These are phyloP conservation scores for Rotaria macrura DNA, from an alignment of 2,888 invertebrate genomes.

Conservation along the genomic window DNA sequence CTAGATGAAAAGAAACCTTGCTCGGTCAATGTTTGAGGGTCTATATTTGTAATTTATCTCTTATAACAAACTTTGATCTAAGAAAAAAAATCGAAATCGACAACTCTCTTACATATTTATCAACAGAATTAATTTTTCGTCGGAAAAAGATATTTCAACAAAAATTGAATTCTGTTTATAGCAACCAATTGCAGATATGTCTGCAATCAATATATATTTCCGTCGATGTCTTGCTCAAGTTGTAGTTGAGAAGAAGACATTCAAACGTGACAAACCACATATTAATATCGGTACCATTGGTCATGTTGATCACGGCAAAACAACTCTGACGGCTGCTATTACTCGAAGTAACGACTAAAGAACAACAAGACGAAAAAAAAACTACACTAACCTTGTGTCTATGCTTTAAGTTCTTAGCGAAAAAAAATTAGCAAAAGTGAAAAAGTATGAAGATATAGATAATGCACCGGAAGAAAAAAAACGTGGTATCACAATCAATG, in stretches of 20 bases:
- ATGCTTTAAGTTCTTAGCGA: slow-evolving; percentile 58
- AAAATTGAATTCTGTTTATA: too few relatives aligned
- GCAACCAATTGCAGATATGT: not conserved
- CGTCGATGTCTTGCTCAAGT: slow-evolving; percentile 10
- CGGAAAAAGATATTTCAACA: too few relatives aligned
- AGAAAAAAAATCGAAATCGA: too few relatives aligned
- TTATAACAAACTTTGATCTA: too few relatives aligned
- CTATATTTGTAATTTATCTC: too few relatives aligned
- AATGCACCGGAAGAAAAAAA: slow-evolving; percentile 92
- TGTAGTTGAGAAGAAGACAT: slow-evolving; percentile 41
- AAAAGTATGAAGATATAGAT: slow-evolving; percentile 83
- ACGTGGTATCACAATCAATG: slow-evolving; percentile 92
- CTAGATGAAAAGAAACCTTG: too few relatives aligned
- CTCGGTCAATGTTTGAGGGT: too few relatives aligned
- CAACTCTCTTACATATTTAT: too few relatives aligned
- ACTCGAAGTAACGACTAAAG: slow-evolving; percentile 46
- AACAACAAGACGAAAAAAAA: slow-evolving; percentile 37
- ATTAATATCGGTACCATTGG: slow-evolving; percentile 56
- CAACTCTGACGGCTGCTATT: slow-evolving; percentile 57
- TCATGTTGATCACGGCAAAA: slow-evolving; percentile 58
- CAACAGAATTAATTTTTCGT: too few relatives aligned
- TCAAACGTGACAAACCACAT: slow-evolving; percentile 51
- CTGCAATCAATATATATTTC: not conserved
- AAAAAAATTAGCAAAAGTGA: slow-evolving; percentile 70
- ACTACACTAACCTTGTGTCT: not conserved